These are phyloP conservation scores for Cyclophora albipunctata DNA, from an alignment of 2,888 invertebrate species.

Conservation along the genomic window DNA sequence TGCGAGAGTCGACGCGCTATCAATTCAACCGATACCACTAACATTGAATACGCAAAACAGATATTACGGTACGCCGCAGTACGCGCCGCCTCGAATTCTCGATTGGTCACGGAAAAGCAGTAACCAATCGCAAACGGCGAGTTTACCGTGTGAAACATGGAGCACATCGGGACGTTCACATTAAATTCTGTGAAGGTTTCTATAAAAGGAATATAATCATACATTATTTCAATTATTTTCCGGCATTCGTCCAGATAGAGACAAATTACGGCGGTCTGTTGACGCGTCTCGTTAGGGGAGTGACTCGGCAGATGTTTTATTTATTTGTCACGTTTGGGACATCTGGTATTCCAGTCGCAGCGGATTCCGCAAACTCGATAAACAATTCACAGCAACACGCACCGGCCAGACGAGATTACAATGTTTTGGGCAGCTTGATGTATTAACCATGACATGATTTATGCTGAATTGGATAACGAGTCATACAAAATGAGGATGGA, in stretches of 20 bases:
- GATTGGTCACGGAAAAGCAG: constrained; percentile 35
- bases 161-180: no score
- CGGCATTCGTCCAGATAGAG: constrained; percentile 29
- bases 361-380: constrained; percentile 19
- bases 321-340: constrained; percentile 19
- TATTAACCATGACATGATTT: constrained; percentile 9
- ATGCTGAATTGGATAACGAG: constrained; percentile 28
- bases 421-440: constrained; percentile 13
- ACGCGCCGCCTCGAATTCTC: constrained; percentile 27
- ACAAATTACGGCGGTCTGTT: constrained; percentile 37
- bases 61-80: constrained; percentile 14
- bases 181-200: constrained; percentile 9
- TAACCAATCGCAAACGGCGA: constrained; percentile 28
- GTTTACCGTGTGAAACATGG: constrained; percentile 31
- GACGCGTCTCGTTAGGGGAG: constrained; percentile 31
- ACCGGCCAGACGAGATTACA: constrained; percentile 8
- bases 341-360: constrained; percentile 29
- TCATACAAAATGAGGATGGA: constrained; percentile 43
- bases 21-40: constrained; percentile 35
- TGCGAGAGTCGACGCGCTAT: constrained; percentile 40
- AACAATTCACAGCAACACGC: constrained; percentile 12
- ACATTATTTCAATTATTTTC: constrained; percentile 19
- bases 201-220: no score
- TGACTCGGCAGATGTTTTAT: constrained; percentile 44
- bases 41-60: constrained; percentile 23